Base-by-base conservation (phyloP, 2,113 vertebrate species). In the Carassius gibelio region DNA sequence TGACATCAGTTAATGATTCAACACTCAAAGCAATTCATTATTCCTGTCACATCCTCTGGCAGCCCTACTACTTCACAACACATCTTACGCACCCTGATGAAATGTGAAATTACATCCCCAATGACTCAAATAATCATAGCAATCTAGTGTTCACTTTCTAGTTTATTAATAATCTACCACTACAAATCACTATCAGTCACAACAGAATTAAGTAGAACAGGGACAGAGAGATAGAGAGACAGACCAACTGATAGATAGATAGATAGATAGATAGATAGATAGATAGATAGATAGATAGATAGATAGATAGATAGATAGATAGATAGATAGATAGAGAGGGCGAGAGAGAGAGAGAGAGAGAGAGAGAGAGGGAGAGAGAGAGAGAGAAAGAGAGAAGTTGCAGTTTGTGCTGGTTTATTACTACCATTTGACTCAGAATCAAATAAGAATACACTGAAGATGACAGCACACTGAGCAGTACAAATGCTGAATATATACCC, bases 91-190 rank as follows among this genome's bases (percentile, higher is more conserved):
- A 64, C 45, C 23, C n/a, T 50, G 71, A 66, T 30, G 13, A 66
- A 30, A 66, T 48, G 15, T 26, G 8, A 64, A 80, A 81, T 81
- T 66, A 81, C 78, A 81, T 81, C 78, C n/a, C 69, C 34, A 68
- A 38, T 45, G 59, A 75, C 26, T 81, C 23, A 42, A 23, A 59
- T 74, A 79, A 87, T 87, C 55, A 38, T 30, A 8, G 23, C 42
- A 80, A 80, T 81, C 23, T 79, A 23, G 17, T 26, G 74, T 69
- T 61, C 19, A 74, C 59, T 17, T 14, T 14, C 23, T n/a, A 50
- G 52, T 78, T 75, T 83, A 78, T 62, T 71, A 50, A 86, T 83
- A 62, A 23, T 30, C 36, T 5, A 26, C 8, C n/a, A 76, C 81
- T 14, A 36, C n/a, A 26, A 59, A 10, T 82, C 19, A 36, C 9